These are phyloP conservation scores for Pao palembangensis DNA, from an alignment of 2,113 vertebrate species.

Conservation along the genomic window DNA sequence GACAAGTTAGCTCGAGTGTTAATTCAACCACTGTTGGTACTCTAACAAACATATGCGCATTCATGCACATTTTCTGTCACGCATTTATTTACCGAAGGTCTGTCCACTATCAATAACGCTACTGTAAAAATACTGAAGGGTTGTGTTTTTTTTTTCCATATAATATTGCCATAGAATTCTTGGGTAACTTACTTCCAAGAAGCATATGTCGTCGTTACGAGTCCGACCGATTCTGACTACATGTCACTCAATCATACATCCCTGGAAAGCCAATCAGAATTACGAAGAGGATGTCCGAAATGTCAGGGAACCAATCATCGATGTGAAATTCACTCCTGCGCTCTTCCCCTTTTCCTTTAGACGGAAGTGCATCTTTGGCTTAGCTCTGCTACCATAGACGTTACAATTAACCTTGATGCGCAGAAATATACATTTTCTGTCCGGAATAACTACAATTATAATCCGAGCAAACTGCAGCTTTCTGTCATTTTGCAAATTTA, in stretches of 20 bases:
- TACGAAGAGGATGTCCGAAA: rapidly evolving
- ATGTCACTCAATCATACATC: slow-evolving; percentile 5
- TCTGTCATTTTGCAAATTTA: not conserved
- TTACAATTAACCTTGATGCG: not conserved
- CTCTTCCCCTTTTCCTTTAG: not conserved
- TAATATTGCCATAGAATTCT: not conserved
- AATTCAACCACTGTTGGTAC: not conserved
- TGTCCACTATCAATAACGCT: not conserved
- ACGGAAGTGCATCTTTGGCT: slow-evolving; percentile 29
- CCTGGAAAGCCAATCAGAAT: slow-evolving; percentile 31
- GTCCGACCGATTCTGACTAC: not conserved
- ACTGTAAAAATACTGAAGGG: not conserved
- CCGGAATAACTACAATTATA: not conserved
- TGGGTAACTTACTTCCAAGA: slow-evolving; percentile 39
- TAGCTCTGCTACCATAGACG: no score
- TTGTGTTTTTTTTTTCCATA: not conserved
- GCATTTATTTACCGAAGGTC: not conserved
- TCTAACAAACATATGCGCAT: slow-evolving; percentile 3
- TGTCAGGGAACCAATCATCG: slow-evolving; percentile 21
- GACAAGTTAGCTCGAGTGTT: not conserved
- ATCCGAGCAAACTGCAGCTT: no score
- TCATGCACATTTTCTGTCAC: not conserved
- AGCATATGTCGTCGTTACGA: slow-evolving; percentile 25
- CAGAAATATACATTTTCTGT: not conserved
- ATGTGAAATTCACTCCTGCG: not conserved